A percentile compares a stretch with the other conserved stretches of the same genome.
Evolutionary conservation across 1,140 invertebrate genomes (phyloP).

Genomic region (Hydropsyche tenuis): DNA sequence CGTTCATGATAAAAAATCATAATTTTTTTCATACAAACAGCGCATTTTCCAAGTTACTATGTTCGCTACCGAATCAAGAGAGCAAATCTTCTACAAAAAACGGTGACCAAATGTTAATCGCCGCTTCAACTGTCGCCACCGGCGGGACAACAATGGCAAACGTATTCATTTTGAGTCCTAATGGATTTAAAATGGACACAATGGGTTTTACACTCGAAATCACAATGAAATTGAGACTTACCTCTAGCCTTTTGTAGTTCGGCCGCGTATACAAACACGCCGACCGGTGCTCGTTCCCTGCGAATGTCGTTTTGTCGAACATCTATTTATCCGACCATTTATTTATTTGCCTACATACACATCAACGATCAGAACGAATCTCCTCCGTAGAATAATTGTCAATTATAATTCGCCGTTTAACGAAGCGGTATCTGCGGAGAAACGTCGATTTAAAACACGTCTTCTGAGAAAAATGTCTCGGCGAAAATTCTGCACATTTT

Average conservation of each 20-base stretch:
- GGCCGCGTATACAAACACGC: neutral
- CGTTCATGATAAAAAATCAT: too few relatives aligned
- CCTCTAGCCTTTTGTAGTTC: slow-evolving; percentile 11
- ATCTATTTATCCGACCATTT: too few relatives aligned
- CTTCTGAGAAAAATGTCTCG: too few relatives aligned
- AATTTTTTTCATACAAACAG: neutral
- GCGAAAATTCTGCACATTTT: too few relatives aligned
- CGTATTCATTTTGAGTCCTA: slow-evolving; percentile 14
- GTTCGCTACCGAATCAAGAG: neutral
- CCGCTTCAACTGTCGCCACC: slow-evolving; percentile 30
- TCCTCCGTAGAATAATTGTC: too few relatives aligned
- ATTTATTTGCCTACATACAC: too few relatives aligned
- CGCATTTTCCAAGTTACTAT: neutral
- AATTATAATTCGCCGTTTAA: too few relatives aligned
- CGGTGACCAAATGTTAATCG: slow-evolving; percentile 37
- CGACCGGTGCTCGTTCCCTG: neutral
- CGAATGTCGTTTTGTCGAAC: too few relatives aligned
- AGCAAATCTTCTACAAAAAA: slow-evolving; percentile 23
- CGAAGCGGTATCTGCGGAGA: too few relatives aligned
- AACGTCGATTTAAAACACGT: too few relatives aligned
- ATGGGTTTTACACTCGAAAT: slow-evolving; percentile 32
- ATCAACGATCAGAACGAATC: too few relatives aligned
- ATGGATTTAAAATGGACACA: slow-evolving; percentile 32
- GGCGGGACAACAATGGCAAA: slow-evolving; percentile 21
- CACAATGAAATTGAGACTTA: slow-evolving; percentile 27